These are phyloP conservation scores for Arnoldichthys spilopterus DNA, from an alignment of 2,797 vertebrate species.

Conservation along the genomic window DNA sequence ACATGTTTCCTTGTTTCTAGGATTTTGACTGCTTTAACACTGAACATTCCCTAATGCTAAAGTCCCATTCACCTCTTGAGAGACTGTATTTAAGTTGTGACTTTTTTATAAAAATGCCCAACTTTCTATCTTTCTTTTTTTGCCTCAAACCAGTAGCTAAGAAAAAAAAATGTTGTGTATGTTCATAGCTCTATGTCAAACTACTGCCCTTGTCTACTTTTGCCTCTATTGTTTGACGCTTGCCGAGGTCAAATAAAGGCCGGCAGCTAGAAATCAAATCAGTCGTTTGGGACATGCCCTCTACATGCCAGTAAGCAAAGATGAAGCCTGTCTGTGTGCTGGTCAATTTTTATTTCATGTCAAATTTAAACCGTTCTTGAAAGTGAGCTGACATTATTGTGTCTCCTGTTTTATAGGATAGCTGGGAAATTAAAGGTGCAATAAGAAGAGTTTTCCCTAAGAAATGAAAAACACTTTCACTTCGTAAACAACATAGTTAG, in stretches of 20 bases:
- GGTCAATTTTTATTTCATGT: background rate
- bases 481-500: no score
- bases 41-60: no score
- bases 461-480: no score
- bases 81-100: no score
- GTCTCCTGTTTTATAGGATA: background rate
- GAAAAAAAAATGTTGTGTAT: no score
- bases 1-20: no score
- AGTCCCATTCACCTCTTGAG: no score
- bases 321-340: background rate
- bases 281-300: conserved; percentile 6
- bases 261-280: background rate
- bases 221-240: background rate
- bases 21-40: no score
- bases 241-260: conserved; percentile 18
- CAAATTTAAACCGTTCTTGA: background rate
- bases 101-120: background rate
- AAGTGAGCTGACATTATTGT: background rate
- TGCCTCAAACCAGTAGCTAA: no score
- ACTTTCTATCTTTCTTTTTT: no score
- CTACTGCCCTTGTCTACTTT: conserved; percentile 1
- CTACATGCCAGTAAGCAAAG: conserved; percentile 13
- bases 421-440: background rate
- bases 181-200: background rate
- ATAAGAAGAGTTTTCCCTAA: background rate